Evolutionary conservation across 2,888 invertebrate genomes (phyloP).

Genomic region (Drosophila testacea): DNA sequence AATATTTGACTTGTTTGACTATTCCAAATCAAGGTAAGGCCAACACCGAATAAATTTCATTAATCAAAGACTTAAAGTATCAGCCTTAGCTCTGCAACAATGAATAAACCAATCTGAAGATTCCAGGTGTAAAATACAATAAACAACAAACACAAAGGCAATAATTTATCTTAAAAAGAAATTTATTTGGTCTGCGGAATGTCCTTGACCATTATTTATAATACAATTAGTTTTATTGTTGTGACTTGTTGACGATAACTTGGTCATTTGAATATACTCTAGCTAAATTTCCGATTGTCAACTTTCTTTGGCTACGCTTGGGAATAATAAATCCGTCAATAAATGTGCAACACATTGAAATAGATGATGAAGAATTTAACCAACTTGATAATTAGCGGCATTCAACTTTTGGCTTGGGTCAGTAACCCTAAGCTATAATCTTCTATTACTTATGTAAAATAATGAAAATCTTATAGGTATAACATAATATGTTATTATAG

Average conservation of each 20-base stretch:
- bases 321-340: too few species aligned
- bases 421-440: too few species aligned
- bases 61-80: slow-evolving; percentile 36
- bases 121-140: background rate
- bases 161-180: background rate
- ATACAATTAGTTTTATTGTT: background rate
- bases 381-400: too few species aligned
- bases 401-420: too few species aligned
- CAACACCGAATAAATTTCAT: slow-evolving; percentile 17
- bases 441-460: background rate
- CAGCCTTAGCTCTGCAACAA: slow-evolving; percentile 6
- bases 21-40: background rate
- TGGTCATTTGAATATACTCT: background rate
- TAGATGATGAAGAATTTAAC: too few species aligned
- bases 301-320: too few species aligned
- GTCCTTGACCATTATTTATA: background rate
- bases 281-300: too few species aligned
- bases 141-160: background rate
- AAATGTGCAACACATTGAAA: too few species aligned
- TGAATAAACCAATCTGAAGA: background rate
- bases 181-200: background rate
- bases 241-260: background rate
- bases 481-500: too few species aligned
- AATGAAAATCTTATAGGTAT: background rate
- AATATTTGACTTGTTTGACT: background rate